These are phyloP conservation scores for Onychomys arenicola DNA, from an alignment of 2,797 vertebrate species.

Conservation along the genomic window DNA sequence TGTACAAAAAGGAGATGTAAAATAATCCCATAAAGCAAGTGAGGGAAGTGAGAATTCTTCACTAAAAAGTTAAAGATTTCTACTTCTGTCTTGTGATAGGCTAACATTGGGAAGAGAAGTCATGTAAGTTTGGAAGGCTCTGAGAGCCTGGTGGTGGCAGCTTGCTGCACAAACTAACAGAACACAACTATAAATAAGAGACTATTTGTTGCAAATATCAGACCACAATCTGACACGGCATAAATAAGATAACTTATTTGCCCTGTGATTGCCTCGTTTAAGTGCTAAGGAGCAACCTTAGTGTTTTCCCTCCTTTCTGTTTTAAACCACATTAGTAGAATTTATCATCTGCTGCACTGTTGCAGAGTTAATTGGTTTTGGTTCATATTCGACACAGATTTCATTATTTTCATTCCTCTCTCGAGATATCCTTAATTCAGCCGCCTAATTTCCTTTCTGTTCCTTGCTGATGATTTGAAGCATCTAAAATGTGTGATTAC, in stretches of 20 bases:
- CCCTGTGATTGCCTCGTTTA: background rate
- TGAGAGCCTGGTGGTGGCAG: background rate
- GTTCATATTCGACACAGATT: slow-evolving; percentile 54
- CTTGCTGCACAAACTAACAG: background rate
- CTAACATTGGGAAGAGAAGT: background rate
- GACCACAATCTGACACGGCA: background rate
- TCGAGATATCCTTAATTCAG: slow-evolving; percentile 62
- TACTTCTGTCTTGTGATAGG: background rate
- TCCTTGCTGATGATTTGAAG: background rate
- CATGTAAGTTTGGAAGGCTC: background rate
- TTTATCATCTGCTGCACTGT: slow-evolving; percentile 27
- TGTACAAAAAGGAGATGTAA: background rate
- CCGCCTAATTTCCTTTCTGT: slow-evolving; percentile 38
- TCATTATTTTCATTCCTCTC: slow-evolving; percentile 66
- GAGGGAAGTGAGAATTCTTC: background rate
- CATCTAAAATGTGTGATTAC: slow-evolving; percentile 18
- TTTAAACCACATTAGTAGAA: slow-evolving; percentile 17
- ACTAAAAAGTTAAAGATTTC: background rate
- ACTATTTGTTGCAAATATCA: background rate
- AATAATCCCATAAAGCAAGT: background rate
- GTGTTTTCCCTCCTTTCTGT: background rate
- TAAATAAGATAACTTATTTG: background rate
- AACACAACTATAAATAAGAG: background rate
- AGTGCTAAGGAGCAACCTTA: slow-evolving; percentile 38
- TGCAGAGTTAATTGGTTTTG: slow-evolving; percentile 66